A percentile compares a stretch with the other conserved stretches of the same genome.
phyloP scores from a whole-genome alignment of 92 coral and sea anemone genomes.

The Actinostola sp. region DNA sequence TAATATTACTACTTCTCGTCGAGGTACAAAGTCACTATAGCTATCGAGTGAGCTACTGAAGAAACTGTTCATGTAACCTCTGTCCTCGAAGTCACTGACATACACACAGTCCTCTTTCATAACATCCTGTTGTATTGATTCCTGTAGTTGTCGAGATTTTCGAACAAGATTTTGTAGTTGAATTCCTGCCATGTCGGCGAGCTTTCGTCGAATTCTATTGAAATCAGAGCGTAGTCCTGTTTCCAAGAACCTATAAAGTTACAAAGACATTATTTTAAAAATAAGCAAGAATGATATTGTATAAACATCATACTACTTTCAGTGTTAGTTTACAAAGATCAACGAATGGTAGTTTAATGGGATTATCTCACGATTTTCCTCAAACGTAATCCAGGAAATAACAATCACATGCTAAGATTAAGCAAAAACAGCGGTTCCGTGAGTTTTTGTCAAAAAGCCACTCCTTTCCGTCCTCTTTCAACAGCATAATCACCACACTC shows the following conservation, averaged over 20 bases:
- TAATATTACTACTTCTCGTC: slow-evolving; percentile 91
- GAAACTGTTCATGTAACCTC: slow-evolving; percentile 75
- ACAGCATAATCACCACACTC: slow-evolving; percentile 7
- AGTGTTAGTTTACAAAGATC: background rate
- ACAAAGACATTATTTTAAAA: no score
- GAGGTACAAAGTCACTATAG: slow-evolving; percentile 68
- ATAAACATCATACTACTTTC: no score
- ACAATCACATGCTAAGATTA: background rate
- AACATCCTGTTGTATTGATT: slow-evolving; percentile 89
- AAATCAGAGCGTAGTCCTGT: slow-evolving; percentile 96
- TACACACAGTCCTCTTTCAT: slow-evolving; percentile 93
- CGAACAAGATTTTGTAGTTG: slow-evolving; percentile 89
- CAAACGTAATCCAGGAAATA: slow-evolving; percentile 11
- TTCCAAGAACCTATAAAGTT: slow-evolving; percentile 81
- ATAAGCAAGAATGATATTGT: no score
- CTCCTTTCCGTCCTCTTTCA: slow-evolving; percentile 31
- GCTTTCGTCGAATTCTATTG: slow-evolving; percentile 94
- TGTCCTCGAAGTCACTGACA: slow-evolving; percentile 90
- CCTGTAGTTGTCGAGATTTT: slow-evolving; percentile 91
- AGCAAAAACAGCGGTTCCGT: slow-evolving; percentile 10
- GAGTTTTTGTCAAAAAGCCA: slow-evolving; percentile 17
- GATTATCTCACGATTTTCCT: background rate
- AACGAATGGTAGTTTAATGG: background rate
- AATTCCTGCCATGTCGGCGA: slow-evolving; percentile 89
- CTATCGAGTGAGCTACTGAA: slow-evolving; percentile 64